Evolutionary conservation across 1,140 invertebrate genomes (phyloP), one percentile per base, ranked within the genome.

Genomic region (Heliothis subflexa): DNA sequence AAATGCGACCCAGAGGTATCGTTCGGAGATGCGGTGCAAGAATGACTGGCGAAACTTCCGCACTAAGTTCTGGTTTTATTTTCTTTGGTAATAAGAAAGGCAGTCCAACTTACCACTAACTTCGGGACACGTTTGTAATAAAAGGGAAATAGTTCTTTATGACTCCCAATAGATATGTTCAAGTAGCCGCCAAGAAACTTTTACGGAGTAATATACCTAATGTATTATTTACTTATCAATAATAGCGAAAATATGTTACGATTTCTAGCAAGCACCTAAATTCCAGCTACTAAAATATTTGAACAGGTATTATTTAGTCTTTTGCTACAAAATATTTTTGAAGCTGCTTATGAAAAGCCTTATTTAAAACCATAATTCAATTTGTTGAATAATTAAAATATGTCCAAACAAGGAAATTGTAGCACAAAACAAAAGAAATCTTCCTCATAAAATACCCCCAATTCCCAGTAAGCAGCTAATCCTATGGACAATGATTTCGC

Each of bases 401-500:
- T 25, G 59, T 75, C 64, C 47, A 75, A 62, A 62, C 47, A 64
- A 64, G 73, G 45, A 74, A 59, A 61, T 49, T 49, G 55, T 61
- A 61, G 47, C 28, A 61, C 40, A 14, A 75, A 75, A 75, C 25
- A 52, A 62, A 75, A 75, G 14, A 33, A 33, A 73, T 62, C 47
- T 54, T 62, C 72, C 55, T 72, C 55, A 64, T 55, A 80, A 81
- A 81, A 76, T 80, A 76, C 61, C 72, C 64, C 47, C 64, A 86
- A 88, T 86, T 86, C 85, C 79, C 80, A 80, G 85, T 87, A 85
- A 88, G 81, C 86, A 85, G 85, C 85, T 89, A 89, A 91, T 90
- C 85, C 86, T 81, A 81, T 77, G 88, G 88, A 90, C 90, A 92
- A 92, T 89, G 83, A 91, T 89, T 88, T 78, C 83, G 76, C 82